Base-by-base conservation (phyloP, 1,140 invertebrate species). In the fruit fly (Drosophila melanogaster) region DNA sequence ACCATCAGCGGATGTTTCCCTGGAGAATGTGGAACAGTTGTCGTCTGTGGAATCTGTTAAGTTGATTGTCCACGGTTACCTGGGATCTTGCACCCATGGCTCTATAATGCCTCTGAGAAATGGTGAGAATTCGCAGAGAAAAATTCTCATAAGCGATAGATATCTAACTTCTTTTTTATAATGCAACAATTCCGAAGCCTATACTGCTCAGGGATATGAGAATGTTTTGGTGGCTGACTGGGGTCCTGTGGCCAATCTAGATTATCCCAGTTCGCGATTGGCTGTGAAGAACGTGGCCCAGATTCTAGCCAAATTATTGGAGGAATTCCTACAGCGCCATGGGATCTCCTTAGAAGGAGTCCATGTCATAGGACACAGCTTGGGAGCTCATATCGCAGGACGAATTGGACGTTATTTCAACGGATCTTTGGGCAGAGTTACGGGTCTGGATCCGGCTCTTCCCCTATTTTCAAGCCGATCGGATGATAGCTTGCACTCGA, bases 391-490 rank as follows among this genome's bases (percentile, higher is more conserved):
- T 41, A 90, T 93, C 0, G 93, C 94, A 1, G 94, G 94, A 0
- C 93, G 94, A n/a, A 93, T 94, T 0, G 94, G 94, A 0, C 85
- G 80, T 43, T 90, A 93, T 54, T 93, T 93, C 86, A 90, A 90
- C 79, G 93, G 93, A 74, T 70, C 79, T 40, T 14, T 94, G 90
- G 51, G 89, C 0, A 90, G 93, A 11, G 93, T 94, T 24, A 94
- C 93, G 0, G 94, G 94, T 0, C 64, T 95, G 43, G 94, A 95
- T 91, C 94, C 94, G 0, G 94, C 94, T 0, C 71, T 94, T 30
- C 94, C 94, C 1, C 92, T 95, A 6, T 95, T 94, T 77, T 90
- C 92, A 38, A 92, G 81, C 61, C 92, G 57, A 57, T 93, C 44
- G 65, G 79, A 72, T 2, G 92, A 93, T 41, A 75, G 93, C 5